Evolutionary conservation across 2,797 vertebrate species (phyloP), one percentile per base, ranked within the genome.

Genomic region (Characodon lateralis): DNA sequence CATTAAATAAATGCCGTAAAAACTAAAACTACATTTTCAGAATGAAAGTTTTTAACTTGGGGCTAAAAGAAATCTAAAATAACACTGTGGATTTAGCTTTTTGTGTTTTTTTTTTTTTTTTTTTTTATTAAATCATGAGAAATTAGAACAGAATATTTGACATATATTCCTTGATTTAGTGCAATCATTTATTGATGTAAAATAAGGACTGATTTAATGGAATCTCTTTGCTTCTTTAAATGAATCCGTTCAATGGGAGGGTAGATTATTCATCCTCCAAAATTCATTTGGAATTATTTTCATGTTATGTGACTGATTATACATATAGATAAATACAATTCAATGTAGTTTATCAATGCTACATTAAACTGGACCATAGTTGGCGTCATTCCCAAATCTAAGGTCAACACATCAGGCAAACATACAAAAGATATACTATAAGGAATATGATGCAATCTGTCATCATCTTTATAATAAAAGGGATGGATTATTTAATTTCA

Each of bases 1-100:
- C 73, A 35, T 70, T 24, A 63, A 61, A 22, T 55, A 18, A 74
- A 78, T 68, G 80, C 58, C 71, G 61, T 6, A 28, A 46, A 74
- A 73, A 76, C 65, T 73, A 77, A 76, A 35, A 48, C 28, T 28
- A 24, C 53, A 53, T 73, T 82, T 48, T 61, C 24, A 50, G 1
- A 71, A n/a, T 56, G 26, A 41, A 24, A 5, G 16, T 18, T 66
- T 41, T 66, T 16, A 46, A n/a, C 3, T 43, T 69, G 46, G 10
- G 5, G 10, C 41, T 46, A 6, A n/a, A 70, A 46, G 24, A 70
- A 46, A 70, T 26, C 6, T 13, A 69, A 24, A 46, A 28, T 16
- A 48, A 70, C 16, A 20, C 4, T 1, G 3, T 20, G 51, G 18
- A 5, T 6, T 20, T 20, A 53, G 0, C 3, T 53, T 53, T 53